Evolutionary conservation across 2,888 invertebrate species (phyloP).

Genomic region (Nasonovia ribisnigri): DNA sequence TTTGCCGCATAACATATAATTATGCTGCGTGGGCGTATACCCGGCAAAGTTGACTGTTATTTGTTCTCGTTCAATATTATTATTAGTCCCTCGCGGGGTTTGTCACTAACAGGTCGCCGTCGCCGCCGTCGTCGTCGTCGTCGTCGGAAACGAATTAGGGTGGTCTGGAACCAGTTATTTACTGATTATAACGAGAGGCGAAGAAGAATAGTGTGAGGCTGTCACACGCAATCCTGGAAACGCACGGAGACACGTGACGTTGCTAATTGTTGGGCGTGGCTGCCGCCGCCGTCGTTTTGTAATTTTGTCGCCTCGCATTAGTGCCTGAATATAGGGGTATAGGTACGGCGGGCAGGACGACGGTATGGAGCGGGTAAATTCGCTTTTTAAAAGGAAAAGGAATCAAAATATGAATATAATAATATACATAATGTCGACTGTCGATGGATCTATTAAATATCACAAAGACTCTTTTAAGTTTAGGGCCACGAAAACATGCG

Average conservation of each 20-base stretch:
- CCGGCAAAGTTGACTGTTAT: constrained; percentile 3
- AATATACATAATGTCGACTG: too few species aligned
- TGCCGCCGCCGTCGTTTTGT: constrained; percentile 50
- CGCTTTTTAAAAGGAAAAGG: background rate
- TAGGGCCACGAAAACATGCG: background rate
- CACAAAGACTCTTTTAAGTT: background rate
- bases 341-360: background rate
- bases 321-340: background rate
- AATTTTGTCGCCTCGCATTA: constrained; percentile 48
- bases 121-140: constrained; percentile 29
- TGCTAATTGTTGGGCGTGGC: constrained; percentile 64
- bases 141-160: constrained; percentile 46
- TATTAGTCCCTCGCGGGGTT: constrained; percentile 35
- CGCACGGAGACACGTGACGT: constrained; percentile 46
- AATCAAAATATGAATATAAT: background rate
- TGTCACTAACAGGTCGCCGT: constrained; percentile 61
- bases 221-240: constrained; percentile 62
- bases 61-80: constrained; percentile 25
- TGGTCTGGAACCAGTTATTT: constrained; percentile 56
- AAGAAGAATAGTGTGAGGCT: constrained; percentile 45
- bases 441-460: background rate
- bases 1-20: background rate
- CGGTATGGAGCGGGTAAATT: background rate
- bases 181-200: constrained; percentile 62
- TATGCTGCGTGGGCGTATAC: background rate